A percentile compares a stretch with the other conserved stretches of the same genome.
These are phyloP conservation scores for Rhinopithecus roxellana DNA, from an alignment of 2,113 vertebrate species.

Conservation along the genomic window DNA sequence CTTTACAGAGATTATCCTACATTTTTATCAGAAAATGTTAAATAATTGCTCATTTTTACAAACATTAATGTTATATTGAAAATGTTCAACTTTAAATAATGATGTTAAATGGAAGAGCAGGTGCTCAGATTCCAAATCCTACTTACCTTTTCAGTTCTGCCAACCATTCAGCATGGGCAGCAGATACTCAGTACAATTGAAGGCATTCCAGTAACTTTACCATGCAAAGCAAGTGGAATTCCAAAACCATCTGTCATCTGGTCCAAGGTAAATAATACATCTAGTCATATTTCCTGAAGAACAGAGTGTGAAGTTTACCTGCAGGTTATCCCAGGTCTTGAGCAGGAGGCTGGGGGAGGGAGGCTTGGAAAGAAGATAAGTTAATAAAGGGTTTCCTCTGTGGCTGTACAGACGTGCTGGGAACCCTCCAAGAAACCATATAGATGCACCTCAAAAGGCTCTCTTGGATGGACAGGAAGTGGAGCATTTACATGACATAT, in stretches of 20 bases:
- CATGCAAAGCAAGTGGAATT: constrained; percentile 92
- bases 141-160: constrained; percentile 87
- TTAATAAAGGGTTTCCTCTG: neutral
- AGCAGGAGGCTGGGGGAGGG: neutral
- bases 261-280: constrained; percentile 89
- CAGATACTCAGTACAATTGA: constrained; percentile 97
- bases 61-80: neutral
- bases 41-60: neutral
- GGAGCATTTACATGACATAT: neutral
- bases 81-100: neutral
- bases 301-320: neutral
- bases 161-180: constrained; percentile 95
- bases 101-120: neutral
- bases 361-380: neutral
- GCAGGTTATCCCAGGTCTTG: neutral
- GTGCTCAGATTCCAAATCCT: neutral
- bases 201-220: constrained; percentile 89
- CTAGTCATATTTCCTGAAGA: neutral
- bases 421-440: neutral
- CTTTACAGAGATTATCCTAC: neutral
- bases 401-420: neutral
- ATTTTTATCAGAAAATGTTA: neutral
- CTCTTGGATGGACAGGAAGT: neutral
- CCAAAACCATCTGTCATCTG: constrained; percentile 92
- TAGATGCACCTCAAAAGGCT: neutral